A percentile compares a stretch with the other conserved stretches of the same genome.
phyloP scores from a whole-genome alignment of 2,113 vertebrate genomes.

The Etheostoma cragini region DNA sequence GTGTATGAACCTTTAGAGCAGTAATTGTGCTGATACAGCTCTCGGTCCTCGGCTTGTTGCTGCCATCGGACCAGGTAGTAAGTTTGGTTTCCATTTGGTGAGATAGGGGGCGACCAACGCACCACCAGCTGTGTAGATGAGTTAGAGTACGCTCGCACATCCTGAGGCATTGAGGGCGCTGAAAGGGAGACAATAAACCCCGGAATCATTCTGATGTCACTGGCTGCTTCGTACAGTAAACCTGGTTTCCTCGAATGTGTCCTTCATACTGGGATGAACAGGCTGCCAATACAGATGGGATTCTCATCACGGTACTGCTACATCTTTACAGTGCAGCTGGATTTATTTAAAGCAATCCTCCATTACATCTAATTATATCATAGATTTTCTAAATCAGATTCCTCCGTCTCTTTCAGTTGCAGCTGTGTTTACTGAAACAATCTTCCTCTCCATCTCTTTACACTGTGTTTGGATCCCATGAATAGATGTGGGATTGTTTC shows the following conservation, averaged over 20 bases:
- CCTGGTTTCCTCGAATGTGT: constrained; percentile 10
- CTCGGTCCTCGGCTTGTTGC: constrained; percentile 92
- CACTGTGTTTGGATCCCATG: constrained; percentile 14
- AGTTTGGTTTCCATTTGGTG: constrained; percentile 94
- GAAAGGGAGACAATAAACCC: constrained; percentile 12
- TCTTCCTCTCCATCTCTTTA: constrained; percentile 30
- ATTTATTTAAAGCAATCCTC: constrained; percentile 51
- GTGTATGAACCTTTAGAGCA: constrained; percentile 92
- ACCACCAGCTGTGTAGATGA: constrained; percentile 94
- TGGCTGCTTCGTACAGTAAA: background rate
- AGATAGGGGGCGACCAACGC: constrained; percentile 93
- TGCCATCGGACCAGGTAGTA: constrained; percentile 98
- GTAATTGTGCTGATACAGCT: constrained; percentile 96
- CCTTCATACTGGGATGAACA: constrained; percentile 14
- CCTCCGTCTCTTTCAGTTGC: constrained; percentile 41
- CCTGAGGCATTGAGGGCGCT: constrained; percentile 96
- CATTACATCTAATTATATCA: constrained; percentile 49
- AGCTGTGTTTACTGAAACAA: constrained; percentile 67
- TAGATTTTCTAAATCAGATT: constrained; percentile 46
- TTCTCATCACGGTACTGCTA: constrained; percentile 30
- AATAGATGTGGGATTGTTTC: too few species aligned
- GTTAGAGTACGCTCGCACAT: constrained; percentile 94
- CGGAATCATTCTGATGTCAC: background rate
- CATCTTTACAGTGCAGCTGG: constrained; percentile 59
- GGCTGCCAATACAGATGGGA: constrained; percentile 53